Percentiles rank a stretch among this genome's conserved stretches.
Evolutionary conservation across 2,113 vertebrate genomes (phyloP).

Genomic region (Lophotis ruficrista): DNA sequence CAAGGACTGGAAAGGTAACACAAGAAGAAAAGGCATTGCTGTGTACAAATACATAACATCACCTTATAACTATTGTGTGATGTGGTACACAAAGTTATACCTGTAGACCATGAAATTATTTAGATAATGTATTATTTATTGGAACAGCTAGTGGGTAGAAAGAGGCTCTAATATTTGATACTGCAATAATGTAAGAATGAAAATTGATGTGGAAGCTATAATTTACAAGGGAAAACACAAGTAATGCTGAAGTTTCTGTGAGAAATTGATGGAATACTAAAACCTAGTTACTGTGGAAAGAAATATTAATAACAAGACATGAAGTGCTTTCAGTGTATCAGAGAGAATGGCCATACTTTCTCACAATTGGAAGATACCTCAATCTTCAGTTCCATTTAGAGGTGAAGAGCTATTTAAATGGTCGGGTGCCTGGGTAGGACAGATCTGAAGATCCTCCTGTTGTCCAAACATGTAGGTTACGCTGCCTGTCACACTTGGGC

Average conservation of each 20-base stretch:
- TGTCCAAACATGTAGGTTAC: fast-evolving
- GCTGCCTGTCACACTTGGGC: fast-evolving
- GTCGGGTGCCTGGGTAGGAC: fast-evolving
- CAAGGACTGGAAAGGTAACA: not conserved
- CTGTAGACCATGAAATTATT: not conserved
- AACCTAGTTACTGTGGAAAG: not conserved
- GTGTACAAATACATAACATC: not conserved
- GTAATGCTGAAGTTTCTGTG: not conserved
- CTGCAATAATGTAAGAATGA: not conserved
- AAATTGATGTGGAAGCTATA: not conserved
- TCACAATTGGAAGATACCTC: not conserved
- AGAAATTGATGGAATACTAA: not conserved
- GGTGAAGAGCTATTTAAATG: fast-evolving
- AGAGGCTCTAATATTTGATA: not conserved
- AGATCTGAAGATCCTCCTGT: too few species aligned
- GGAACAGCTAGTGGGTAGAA: not conserved
- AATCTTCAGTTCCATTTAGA: fast-evolving
- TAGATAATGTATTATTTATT: not conserved
- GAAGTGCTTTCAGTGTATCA: not conserved
- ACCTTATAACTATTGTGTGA: not conserved
- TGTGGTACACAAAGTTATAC: not conserved
- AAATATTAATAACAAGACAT: not conserved
- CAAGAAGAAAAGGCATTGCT: not conserved
- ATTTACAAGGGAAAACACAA: not conserved
- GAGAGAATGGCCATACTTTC: not conserved